phyloP scores from a whole-genome alignment of 2,113 vertebrate species.

The Callocephalon fimbriatum region DNA sequence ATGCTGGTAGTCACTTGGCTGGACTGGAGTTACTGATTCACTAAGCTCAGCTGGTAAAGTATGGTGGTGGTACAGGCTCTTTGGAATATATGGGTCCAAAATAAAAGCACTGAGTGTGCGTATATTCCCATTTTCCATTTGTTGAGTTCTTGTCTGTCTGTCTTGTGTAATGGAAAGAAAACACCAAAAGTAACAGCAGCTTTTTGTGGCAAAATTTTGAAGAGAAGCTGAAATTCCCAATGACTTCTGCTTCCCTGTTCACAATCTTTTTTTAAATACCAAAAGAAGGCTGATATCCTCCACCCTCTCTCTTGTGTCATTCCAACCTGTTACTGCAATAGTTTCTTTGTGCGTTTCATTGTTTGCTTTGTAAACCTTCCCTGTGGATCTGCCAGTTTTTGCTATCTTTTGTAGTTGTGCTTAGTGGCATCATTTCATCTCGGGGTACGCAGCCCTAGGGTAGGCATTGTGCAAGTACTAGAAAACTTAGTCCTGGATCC shows the following conservation, averaged over 20 bases:
- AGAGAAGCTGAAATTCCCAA: neutral
- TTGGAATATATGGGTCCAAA: neutral
- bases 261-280: neutral
- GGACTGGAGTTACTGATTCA: neutral
- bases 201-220: neutral
- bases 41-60: neutral
- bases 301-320: neutral
- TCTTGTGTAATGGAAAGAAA: neutral
- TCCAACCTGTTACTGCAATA: neutral
- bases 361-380: neutral
- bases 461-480: neutral
- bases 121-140: neutral
- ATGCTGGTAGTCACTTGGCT: neutral
- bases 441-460: fast-evolving
- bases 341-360: neutral
- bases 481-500: neutral
- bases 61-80: neutral
- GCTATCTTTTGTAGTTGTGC: neutral
- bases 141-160: neutral
- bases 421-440: neutral
- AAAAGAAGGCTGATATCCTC: neutral
- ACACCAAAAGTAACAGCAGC: neutral
- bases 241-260: neutral
- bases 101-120: neutral
- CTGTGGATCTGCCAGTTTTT: neutral